A percentile compares a stretch with the other conserved stretches of the same genome.
Evolutionary conservation across 2,888 invertebrate genomes (phyloP).

Genomic region (Synanthedon myopaeformis): DNA sequence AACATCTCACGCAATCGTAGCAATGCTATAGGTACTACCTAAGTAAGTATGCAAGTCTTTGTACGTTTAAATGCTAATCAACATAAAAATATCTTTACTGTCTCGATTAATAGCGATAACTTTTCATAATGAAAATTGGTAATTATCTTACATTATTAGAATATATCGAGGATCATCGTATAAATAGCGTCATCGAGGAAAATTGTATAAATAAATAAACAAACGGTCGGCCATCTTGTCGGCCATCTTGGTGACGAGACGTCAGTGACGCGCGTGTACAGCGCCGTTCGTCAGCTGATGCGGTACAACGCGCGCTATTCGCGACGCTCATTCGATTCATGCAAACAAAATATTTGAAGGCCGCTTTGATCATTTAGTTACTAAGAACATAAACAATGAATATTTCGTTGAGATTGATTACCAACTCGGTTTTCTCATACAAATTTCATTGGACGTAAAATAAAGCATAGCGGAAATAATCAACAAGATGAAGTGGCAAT

Average conservation of each 20-base stretch:
- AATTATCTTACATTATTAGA: no score
- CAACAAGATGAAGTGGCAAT: no score
- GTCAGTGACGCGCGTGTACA: conserved; percentile 42
- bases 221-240: conserved; percentile 43
- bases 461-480: no score
- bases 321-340: conserved; percentile 7
- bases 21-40: no score
- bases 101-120: no score
- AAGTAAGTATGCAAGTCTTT: neutral
- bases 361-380: conserved; percentile 3
- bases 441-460: no score
- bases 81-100: no score
- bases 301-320: conserved; percentile 10
- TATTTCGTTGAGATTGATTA: conserved; percentile 1
- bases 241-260: conserved; percentile 42
- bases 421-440: no score
- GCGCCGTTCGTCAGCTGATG: conserved; percentile 46
- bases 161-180: neutral
- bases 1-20: neutral
- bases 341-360: conserved; percentile 8
- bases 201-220: conserved; percentile 27
- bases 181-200: neutral
- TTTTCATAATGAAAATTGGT: no score
- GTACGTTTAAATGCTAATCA: no score
- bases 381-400: conserved; percentile 7